Percentiles rank a stretch among this genome's conserved stretches.
phyloP scores from a whole-genome alignment of 2,888 invertebrate species.

The Anorthoa munda region DNA sequence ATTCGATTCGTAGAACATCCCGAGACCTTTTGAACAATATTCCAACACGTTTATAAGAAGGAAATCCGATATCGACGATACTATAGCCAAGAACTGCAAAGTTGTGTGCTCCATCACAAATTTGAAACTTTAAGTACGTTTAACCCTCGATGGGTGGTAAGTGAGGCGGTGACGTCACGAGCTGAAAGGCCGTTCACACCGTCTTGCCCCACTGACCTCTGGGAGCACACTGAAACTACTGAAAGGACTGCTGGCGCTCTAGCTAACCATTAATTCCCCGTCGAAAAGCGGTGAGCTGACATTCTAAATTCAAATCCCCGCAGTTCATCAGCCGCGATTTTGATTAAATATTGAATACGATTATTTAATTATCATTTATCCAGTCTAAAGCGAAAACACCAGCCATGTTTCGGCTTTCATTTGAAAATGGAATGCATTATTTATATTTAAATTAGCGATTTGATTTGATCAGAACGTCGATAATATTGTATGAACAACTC shows the following conservation, averaged over 20 bases:
- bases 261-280: slow-evolving; percentile 64
- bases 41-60: slow-evolving; percentile 41
- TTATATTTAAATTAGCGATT: slow-evolving; percentile 42
- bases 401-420: slow-evolving; percentile 10
- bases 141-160: slow-evolving; percentile 67
- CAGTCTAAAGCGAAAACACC: slow-evolving; percentile 14
- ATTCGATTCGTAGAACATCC: slow-evolving; percentile 18
- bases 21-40: slow-evolving; percentile 29
- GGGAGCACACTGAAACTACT: slow-evolving; percentile 65
- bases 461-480: slow-evolving; percentile 36
- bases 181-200: slow-evolving; percentile 75
- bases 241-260: slow-evolving; percentile 63
- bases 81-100: slow-evolving; percentile 37
- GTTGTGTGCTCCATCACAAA: slow-evolving; percentile 50
- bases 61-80: slow-evolving; percentile 42
- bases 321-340: slow-evolving; percentile 31
- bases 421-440: slow-evolving; percentile 31
- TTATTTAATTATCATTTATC: slow-evolving; percentile 32
- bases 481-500: slow-evolving; percentile 37
- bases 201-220: slow-evolving; percentile 76
- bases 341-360: slow-evolving; percentile 42
- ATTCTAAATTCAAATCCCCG: slow-evolving; percentile 60
- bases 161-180: slow-evolving; percentile 71
- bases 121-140: slow-evolving; percentile 63
- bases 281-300: slow-evolving; percentile 56